phyloP scores from a whole-genome alignment of 2,113 vertebrate genomes.

The Elaphurus davidianus region DNA sequence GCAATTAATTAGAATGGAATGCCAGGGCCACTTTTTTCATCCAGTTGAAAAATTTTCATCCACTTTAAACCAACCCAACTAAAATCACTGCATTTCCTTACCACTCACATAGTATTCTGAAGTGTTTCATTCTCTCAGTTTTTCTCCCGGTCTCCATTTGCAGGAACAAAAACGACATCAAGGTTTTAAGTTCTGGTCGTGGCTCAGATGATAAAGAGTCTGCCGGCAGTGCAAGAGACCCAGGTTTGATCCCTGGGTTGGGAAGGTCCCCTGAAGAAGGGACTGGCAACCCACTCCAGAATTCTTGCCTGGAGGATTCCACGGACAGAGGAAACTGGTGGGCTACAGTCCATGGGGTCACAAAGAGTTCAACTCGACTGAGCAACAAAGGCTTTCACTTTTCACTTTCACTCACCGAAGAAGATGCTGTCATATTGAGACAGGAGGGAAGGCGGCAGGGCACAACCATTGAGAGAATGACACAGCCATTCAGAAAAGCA shows the following conservation, averaged over 20 bases:
- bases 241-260: background rate
- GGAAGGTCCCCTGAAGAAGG: background rate
- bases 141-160: background rate
- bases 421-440: background rate
- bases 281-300: background rate
- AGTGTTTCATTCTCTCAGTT: background rate
- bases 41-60: background rate
- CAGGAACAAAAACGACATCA: background rate
- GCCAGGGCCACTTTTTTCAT: background rate
- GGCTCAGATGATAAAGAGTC: background rate
- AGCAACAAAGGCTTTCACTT: background rate
- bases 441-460: background rate
- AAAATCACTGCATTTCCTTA: background rate
- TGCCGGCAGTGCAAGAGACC: background rate
- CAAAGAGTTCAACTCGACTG: background rate
- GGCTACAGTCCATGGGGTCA: background rate
- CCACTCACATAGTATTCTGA: background rate
- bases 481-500: background rate
- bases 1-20: background rate
- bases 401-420: background rate
- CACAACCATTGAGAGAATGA: background rate
- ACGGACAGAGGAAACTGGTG: background rate
- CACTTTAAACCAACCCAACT: background rate
- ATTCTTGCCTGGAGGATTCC: background rate
- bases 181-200: conserved; percentile 43